A percentile compares a stretch with the other conserved stretches of the same genome.
These are phyloP conservation scores for Pristionchus pacificus DNA, from an alignment of 1,140 invertebrate genomes.

Conservation along the genomic window DNA sequence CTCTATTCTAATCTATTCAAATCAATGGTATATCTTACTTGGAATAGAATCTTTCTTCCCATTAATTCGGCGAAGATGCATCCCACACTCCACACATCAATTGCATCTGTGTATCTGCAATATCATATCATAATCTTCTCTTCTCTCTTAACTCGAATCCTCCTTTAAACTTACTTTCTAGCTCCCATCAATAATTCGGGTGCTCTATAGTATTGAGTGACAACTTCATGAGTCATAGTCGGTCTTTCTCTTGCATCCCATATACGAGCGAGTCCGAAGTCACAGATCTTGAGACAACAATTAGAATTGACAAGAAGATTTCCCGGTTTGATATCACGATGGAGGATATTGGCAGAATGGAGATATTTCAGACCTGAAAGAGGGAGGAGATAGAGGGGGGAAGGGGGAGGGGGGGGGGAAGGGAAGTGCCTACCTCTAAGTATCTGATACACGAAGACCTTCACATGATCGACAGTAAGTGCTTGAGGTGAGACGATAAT, in stretches of 20 bases:
- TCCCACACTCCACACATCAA: constrained; percentile 7
- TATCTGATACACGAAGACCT: constrained; percentile 99
- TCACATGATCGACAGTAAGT: constrained; percentile 95
- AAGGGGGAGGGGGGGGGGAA: too few relatives aligned
- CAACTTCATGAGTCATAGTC: constrained; percentile 92
- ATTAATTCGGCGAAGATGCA: constrained; percentile 86
- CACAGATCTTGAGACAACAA: constrained; percentile 99
- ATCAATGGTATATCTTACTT: constrained; percentile 60
- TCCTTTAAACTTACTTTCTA: constrained; percentile 50
- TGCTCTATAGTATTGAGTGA: constrained; percentile 82
- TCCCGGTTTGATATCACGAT: constrained; percentile 95
- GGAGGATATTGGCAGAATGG: constrained; percentile 97
- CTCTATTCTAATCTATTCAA: too few relatives aligned
- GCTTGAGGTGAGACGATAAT: constrained; percentile 98
- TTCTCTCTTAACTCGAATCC: not conserved
- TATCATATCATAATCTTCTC: not conserved
- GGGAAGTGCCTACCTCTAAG: constrained; percentile 74
- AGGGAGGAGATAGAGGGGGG: not conserved
- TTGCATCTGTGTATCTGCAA: constrained; percentile 11
- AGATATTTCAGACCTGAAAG: constrained; percentile 86
- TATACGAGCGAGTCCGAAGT: constrained; percentile 91
- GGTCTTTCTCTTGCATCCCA: constrained; percentile 88
- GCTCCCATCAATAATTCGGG: constrained; percentile 64
- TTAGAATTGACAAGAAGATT: constrained; percentile 97
- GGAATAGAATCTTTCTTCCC: constrained; percentile 89